phyloP scores from a whole-genome alignment of 2,797 vertebrate species.

The Erethizon dorsatum region DNA sequence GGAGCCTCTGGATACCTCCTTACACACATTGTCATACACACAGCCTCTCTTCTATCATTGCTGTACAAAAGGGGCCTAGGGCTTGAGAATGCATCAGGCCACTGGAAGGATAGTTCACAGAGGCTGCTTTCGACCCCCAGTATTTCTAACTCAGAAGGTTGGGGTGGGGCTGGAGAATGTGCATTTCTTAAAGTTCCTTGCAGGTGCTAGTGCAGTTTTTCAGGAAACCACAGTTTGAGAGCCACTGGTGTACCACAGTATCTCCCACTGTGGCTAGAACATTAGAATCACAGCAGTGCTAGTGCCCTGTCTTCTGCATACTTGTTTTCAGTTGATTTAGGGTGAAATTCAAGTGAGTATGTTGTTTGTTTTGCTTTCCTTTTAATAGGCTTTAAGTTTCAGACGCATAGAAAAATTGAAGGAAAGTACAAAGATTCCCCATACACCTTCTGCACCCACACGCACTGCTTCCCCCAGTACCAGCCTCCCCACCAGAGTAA shows the following conservation, averaged over 20 bases:
- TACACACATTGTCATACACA: accelerated
- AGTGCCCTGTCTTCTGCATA: not conserved
- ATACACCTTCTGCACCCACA: accelerated
- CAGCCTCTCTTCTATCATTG: not conserved
- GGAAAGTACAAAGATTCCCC: not conserved
- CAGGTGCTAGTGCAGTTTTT: not conserved
- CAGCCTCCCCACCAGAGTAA: not conserved
- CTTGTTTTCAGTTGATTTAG: conserved; percentile 9
- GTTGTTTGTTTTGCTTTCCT: not conserved
- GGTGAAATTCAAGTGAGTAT: not conserved
- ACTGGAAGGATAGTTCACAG: not conserved
- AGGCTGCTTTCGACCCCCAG: not conserved
- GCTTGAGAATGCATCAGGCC: not conserved
- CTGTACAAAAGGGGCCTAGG: not conserved
- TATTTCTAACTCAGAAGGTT: not conserved
- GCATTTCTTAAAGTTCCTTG: not conserved
- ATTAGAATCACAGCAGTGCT: not conserved
- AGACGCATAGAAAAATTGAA: not conserved
- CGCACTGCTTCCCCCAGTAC: no score
- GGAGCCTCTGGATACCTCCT: not conserved
- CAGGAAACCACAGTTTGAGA: not conserved
- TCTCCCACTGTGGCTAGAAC: not conserved
- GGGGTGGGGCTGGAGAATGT: not conserved
- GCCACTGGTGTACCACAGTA: no score
- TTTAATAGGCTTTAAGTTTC: not conserved